A percentile compares a stretch with the other conserved stretches of the same genome.
These are phyloP conservation scores for Pedionomus torquatus DNA, from an alignment of 2,113 vertebrate genomes.

Conservation along the genomic window DNA sequence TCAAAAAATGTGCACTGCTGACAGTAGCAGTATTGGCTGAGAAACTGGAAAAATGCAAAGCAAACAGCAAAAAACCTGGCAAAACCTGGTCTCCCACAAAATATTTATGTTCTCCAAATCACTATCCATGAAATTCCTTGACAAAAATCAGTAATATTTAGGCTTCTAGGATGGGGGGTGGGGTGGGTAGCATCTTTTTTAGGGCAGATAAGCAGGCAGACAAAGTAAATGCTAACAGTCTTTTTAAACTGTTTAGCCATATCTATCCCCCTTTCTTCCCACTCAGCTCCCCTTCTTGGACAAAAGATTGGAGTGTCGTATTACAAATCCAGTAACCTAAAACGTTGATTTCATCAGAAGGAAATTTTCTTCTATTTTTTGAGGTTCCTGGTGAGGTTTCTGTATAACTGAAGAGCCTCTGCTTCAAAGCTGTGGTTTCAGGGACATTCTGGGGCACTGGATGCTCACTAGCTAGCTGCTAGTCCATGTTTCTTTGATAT, in stretches of 20 bases:
- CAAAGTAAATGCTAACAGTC: accelerated
- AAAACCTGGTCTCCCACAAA: not conserved
- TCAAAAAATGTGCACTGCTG: not conserved
- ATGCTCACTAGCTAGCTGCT: not conserved
- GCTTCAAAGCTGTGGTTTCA: not conserved
- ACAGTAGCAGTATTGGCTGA: not conserved
- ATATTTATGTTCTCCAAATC: not conserved
- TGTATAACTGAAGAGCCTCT: not conserved
- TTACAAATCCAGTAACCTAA: not conserved
- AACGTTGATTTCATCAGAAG: not conserved
- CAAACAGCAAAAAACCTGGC: not conserved
- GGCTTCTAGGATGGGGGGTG: not conserved
- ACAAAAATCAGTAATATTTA: not conserved
- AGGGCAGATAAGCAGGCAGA: not conserved
- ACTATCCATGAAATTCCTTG: not conserved
- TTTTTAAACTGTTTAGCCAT: not conserved
- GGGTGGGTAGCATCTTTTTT: too few species aligned
- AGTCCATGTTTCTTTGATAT: not conserved
- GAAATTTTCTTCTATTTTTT: not conserved
- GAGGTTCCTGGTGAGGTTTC: not conserved
- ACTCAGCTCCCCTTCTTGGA: not conserved
- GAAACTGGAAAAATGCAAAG: not conserved
- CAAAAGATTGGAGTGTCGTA: not conserved
- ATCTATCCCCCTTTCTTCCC: not conserved
- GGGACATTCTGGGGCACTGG: not conserved